These are phyloP conservation scores for Drosophila subobscura DNA, from an alignment of 1,140 invertebrate genomes.

Conservation along the genomic window DNA sequence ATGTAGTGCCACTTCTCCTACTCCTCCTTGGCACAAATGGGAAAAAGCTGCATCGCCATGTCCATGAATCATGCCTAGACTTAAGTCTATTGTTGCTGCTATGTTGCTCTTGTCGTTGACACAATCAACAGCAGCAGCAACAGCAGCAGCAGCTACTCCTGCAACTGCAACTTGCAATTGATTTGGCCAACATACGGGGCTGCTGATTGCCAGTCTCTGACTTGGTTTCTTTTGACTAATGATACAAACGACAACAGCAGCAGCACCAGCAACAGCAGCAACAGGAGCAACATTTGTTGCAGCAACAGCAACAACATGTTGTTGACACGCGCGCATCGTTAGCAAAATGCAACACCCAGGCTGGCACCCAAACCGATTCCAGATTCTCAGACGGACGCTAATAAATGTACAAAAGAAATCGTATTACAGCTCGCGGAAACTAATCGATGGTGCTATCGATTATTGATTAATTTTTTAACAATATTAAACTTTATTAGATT, in stretches of 20 bases:
- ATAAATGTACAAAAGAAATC: too few species aligned
- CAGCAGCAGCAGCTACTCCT: conserved; percentile 27
- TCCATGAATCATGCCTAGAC: conserved; percentile 77
- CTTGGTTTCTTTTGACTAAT: conserved; percentile 76
- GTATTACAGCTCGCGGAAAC: too few species aligned
- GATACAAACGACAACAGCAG: conserved; percentile 67
- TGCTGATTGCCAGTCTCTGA: conserved; percentile 75
- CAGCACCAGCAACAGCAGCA: conserved; percentile 35
- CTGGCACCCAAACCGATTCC: conserved; percentile 5
- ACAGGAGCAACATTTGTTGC: conserved; percentile 5
- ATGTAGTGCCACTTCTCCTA: background rate
- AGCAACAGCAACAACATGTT: conserved; percentile 49
- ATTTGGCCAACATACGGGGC: conserved; percentile 50
- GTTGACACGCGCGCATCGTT: conserved; percentile 78
- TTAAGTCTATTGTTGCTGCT: conserved; percentile 66
- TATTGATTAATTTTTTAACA: too few species aligned
- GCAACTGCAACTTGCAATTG: conserved; percentile 36
- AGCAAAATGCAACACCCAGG: conserved; percentile 46
- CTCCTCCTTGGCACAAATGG: conserved; percentile 21
- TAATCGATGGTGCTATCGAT: too few species aligned
- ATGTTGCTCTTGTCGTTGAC: conserved; percentile 53
- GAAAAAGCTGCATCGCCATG: conserved; percentile 63
- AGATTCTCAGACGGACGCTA: too few species aligned
- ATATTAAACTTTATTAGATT: too few species aligned
- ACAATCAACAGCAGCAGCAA: conserved; percentile 54